A percentile compares a stretch with the other conserved stretches of the same genome.
Evolutionary conservation across 2,888 invertebrate species (phyloP).

Genomic region (Dendrolimus houi): DNA sequence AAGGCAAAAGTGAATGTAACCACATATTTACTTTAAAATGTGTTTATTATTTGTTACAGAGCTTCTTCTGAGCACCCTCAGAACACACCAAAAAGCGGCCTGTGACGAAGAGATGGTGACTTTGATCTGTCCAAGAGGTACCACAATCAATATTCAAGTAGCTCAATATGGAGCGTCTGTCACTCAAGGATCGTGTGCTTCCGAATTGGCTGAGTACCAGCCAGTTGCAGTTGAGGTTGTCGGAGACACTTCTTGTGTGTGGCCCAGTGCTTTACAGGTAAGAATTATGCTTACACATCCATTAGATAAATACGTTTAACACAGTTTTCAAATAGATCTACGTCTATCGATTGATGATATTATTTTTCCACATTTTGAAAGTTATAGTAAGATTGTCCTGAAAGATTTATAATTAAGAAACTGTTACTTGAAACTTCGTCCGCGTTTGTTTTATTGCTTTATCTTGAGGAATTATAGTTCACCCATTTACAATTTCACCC

Average conservation of each 20-base stretch:
- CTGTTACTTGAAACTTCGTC: too few species aligned
- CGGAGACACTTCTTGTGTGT: constrained; percentile 82
- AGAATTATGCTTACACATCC: constrained; percentile 17
- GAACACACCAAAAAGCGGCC: constrained; percentile 93
- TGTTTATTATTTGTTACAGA: constrained; percentile 73
- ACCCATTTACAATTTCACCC: too few species aligned
- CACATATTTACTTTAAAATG: too few species aligned
- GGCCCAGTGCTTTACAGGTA: constrained; percentile 89
- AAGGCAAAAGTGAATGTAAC: too few species aligned
- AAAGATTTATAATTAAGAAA: too few species aligned
- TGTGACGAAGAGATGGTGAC: constrained; percentile 94
- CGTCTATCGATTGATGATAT: too few species aligned
- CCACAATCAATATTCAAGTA: constrained; percentile 92
- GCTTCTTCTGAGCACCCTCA: constrained; percentile 91
- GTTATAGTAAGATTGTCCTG: too few species aligned
- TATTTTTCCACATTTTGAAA: too few species aligned
- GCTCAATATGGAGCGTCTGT: constrained; percentile 90
- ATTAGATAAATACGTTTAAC: too few species aligned
- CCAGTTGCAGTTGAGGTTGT: constrained; percentile 70
- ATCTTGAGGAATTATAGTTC: too few species aligned
- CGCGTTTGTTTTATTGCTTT: too few species aligned
- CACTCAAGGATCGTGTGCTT: constrained; percentile 64
- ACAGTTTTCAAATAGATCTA: too few species aligned
- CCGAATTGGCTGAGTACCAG: constrained; percentile 67
- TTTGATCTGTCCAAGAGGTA: constrained; percentile 92